Conservation (phyloP, 2,113 vertebrate genomes). For the Mustelus asterias region DNA sequence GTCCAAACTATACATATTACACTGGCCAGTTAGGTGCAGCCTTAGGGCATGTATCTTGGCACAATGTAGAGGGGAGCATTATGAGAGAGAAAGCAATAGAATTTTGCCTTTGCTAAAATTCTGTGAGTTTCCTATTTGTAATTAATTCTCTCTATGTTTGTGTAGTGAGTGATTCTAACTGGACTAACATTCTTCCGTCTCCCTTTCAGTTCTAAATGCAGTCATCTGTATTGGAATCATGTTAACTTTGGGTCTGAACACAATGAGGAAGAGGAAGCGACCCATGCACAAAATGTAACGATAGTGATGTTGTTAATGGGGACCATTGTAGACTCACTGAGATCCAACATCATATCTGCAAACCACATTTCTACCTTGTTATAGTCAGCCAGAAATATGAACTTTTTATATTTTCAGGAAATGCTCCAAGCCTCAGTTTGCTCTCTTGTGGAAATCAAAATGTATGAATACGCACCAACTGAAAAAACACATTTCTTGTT, state of each 20-base stretch:
- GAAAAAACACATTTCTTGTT: not conserved
- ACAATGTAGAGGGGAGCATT: not conserved
- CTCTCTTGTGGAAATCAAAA: not conserved
- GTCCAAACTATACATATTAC: not conserved
- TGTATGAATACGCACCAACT: not conserved
- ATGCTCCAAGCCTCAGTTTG: not conserved
- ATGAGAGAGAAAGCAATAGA: not conserved
- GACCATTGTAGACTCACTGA: not conserved
- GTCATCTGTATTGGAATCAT: not conserved
- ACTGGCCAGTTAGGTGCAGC: not conserved
- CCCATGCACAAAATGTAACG: not conserved
- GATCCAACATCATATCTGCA: not conserved
- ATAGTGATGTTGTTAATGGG: not conserved
- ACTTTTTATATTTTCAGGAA: not conserved
- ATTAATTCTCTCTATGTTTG: not conserved
- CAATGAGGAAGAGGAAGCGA: not conserved
- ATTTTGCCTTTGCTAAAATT: not conserved
- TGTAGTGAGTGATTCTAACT: not conserved
- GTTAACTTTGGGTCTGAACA: not conserved
- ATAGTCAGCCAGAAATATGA: not conserved
- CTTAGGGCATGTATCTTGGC: not conserved
- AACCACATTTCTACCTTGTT: not conserved
- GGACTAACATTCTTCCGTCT: not conserved
- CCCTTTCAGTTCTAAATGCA: not conserved
- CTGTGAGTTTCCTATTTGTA: not conserved